These are phyloP conservation scores for Ia io DNA, from an alignment of 2,113 vertebrate species.

Conservation along the genomic window DNA sequence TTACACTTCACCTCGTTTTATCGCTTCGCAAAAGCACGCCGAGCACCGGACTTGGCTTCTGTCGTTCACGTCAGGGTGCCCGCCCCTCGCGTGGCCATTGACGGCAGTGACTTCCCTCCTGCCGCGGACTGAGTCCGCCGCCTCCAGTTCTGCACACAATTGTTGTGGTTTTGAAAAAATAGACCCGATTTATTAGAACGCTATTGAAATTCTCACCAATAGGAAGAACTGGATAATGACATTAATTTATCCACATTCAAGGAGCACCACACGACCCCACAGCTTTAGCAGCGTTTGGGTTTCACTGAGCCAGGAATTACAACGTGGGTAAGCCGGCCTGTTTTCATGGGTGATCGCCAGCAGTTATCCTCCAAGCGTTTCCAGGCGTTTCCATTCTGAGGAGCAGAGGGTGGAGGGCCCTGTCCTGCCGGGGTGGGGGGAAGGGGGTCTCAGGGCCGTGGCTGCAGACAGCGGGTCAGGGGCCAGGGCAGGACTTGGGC, in stretches of 20 bases:
- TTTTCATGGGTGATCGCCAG: rapidly evolving
- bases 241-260: rapidly evolving
- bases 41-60: neutral
- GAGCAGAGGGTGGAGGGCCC: neutral
- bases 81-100: rapidly evolving
- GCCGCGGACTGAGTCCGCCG: rapidly evolving
- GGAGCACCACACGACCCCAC: neutral
- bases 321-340: neutral
- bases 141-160: neutral
- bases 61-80: too few species aligned
- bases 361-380: rapidly evolving
- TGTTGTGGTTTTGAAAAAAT: neutral
- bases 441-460: neutral
- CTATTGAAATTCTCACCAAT: neutral
- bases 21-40: rapidly evolving
- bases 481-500: neutral
- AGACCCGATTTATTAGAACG: neutral
- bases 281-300: neutral
- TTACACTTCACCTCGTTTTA: neutral
- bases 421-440: neutral
- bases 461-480: neutral
- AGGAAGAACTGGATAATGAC: neutral
- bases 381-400: neutral
- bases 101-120: neutral
- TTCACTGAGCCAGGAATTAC: neutral